Percentiles rank a stretch among this genome's conserved stretches.
These are phyloP conservation scores for Microplitis deprimator DNA, from an alignment of 2,888 invertebrate genomes.

Conservation along the genomic window DNA sequence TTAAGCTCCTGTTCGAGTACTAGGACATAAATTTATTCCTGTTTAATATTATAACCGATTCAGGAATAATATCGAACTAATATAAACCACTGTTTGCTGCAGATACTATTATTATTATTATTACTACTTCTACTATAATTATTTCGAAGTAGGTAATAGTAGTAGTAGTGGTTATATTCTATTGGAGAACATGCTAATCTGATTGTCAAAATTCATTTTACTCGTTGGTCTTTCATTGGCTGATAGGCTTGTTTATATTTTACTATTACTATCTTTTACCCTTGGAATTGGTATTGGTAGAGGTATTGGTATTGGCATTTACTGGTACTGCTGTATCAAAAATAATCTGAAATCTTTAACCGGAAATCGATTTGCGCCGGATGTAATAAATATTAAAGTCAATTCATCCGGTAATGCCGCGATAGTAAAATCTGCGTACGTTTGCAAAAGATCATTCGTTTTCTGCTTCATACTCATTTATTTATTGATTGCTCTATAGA, in stretches of 20 bases:
- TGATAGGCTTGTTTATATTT: background rate
- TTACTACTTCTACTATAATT: background rate
- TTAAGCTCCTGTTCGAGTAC: background rate
- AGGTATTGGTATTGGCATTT: background rate
- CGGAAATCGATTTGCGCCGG: slow-evolving; percentile 43
- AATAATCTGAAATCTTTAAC: slow-evolving; percentile 36
- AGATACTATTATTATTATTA: background rate
- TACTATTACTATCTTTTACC: background rate
- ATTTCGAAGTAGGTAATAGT: no score
- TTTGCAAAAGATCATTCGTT: slow-evolving; percentile 20
- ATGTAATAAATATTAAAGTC: slow-evolving; percentile 44
- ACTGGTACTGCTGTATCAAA: background rate
- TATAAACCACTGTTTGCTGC: background rate
- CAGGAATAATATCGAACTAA: background rate
- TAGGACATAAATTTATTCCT: background rate
- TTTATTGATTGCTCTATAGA: slow-evolving; percentile 8
- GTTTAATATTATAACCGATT: background rate
- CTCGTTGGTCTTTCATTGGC: slow-evolving; percentile 11
- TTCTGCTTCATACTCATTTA: slow-evolving; percentile 2
- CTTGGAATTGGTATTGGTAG: background rate
- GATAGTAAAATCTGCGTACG: slow-evolving; percentile 27
- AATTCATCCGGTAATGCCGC: slow-evolving; percentile 31
- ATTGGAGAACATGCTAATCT: slow-evolving; percentile 14
- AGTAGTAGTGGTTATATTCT: background rate
- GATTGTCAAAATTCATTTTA: slow-evolving; percentile 22